Evolutionary conservation across 2,797 vertebrate species (phyloP), one percentile per base, ranked within the genome.

Genomic region (Rhynchotus rufescens): DNA sequence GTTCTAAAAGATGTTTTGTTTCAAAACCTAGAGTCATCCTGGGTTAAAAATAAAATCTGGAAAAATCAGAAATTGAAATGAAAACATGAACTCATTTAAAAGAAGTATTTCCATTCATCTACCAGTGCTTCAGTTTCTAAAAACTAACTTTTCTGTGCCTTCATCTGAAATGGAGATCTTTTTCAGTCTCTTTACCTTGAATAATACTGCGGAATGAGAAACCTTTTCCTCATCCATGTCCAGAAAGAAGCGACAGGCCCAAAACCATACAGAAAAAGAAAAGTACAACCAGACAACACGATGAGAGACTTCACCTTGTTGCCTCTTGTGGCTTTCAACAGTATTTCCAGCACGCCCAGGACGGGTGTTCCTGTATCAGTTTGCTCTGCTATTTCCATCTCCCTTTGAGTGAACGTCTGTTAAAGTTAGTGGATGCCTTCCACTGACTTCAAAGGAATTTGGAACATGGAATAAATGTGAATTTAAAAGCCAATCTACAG

Each of bases 71-170:
- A 8, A 30, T 4, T 57, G 23, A 77, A 91, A 75, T 22, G 74
- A 66, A 86, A 69, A 42, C 15, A 83, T 38, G 6, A 83, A 88
- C 75, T 57, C 13, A 74, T 67, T 90, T 82, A 28, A 25, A 86
- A 56, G 54, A 86, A 66, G 74, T 73, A 23, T 62, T 73, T 64
- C 14, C 26, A 52, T 4, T 85, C 5, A 61, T 44, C 65, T 80
- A 44, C 3, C 36, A 61, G 26, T 19, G 7, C 57, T 80, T 74
- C 17, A n/a, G 3, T 26, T 88, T 51, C 51, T 1, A 44, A 86
- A 56, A 88, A 80, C 38, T 21, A 64, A 44, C 69, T 71, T 82
- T 15, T 80, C 38, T 60, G 1, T 77, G 72, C 14, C 68, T 86
- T 22, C 73, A 13, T 23, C 36, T 86, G 34, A 45, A 40, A 51